Evolutionary conservation across 2,113 vertebrate genomes (phyloP), one percentile per base, ranked within the genome.

Genomic region (Salvelinus sp.): DNA sequence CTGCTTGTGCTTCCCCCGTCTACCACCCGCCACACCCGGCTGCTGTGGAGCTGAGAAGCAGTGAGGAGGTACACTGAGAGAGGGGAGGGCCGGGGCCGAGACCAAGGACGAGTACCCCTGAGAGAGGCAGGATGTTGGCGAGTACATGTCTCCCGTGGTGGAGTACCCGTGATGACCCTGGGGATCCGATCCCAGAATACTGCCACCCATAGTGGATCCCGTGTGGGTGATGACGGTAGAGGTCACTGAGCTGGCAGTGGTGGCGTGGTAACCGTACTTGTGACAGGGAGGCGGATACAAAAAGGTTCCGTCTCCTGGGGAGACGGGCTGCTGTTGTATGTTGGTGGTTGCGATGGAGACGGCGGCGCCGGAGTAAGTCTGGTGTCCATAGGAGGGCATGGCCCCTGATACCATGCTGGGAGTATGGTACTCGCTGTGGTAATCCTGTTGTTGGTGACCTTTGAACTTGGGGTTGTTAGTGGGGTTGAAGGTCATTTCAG

Each of bases 151-250:
- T 22, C 58, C 83, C 0, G 83, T 7, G 30, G 83, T 4, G 18
- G 89, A 30, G 48, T 91, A 95, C 69, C 82, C 69, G 0, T 91
- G 86, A 63, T 91, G 86, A 63, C 76, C 69, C 0, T 88, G 90
- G 1, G 30, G 4, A 0, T 84, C 87, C 13, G 89, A 75, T 12
- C 79, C 4, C 0, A 89, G 88, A 64, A 54, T 54, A 18, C 50
- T 18, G 50, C 73, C 68, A 18, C 79, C 89, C 33, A 28, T 20
- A 22, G 88, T 83, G 80, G 91, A 92, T 76, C 90, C 92, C 0
- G 90, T 93, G 82, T 78, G 93, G 38, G 85, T 94, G 78, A 93
- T 95, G 79, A 95, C 93, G 0, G 95, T 94, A 25, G 91, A 72
- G 0, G 93, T 68, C 44, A 88, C 81, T 9, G 86, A 3, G 0